Evolutionary conservation across 2,113 vertebrate genomes (phyloP), one percentile per base, ranked within the genome.

Genomic region (Trachemys scripta): DNA sequence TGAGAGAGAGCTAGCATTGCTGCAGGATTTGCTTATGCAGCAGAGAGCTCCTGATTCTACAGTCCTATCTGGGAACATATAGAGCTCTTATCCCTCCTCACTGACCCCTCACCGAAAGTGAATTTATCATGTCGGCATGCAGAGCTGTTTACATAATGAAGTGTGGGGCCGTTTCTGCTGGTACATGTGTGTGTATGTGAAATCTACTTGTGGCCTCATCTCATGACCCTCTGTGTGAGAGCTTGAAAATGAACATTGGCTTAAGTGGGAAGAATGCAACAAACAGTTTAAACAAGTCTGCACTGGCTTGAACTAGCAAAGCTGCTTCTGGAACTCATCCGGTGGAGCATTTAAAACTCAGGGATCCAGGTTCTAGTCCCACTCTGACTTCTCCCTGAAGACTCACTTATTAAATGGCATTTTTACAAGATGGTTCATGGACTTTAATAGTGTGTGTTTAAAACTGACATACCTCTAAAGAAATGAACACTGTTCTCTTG

Each of bases 211-310:
- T 3, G 45, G 79, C 20, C 51, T 79, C 1, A 8, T 89, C 38
- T 47, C 56, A 17, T 1, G 20, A 59, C 92, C 90, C 5, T 3
- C 91, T 47, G 50, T 2, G 1, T 5, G 80, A 2, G 10, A 16
- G 5, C 93, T 92, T 92, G 88, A 82, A 92, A 91, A 87, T 0
- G 49, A 93, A 84, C 76, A 76, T 49, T 85, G 88, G 89, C 89
- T 97, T 89, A 57, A 57, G 84, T 0, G 2, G 85, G 90, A 90
- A 62, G 82, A 19, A 82, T 84, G 90, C 45, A 51, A 87, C 38
- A 91, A 35, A 38, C 4, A 47, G 92, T 54, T 90, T 56, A 19
- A n/a, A 96, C 96, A 96, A 93, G 96, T 90, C 96, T 29, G 20
- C 84, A 88, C 97, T 83, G 86, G 93, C 45, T 83, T 1, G 0